phyloP scores from a whole-genome alignment of 2,797 vertebrate species.

The Lutjanus argentimaculatus region DNA sequence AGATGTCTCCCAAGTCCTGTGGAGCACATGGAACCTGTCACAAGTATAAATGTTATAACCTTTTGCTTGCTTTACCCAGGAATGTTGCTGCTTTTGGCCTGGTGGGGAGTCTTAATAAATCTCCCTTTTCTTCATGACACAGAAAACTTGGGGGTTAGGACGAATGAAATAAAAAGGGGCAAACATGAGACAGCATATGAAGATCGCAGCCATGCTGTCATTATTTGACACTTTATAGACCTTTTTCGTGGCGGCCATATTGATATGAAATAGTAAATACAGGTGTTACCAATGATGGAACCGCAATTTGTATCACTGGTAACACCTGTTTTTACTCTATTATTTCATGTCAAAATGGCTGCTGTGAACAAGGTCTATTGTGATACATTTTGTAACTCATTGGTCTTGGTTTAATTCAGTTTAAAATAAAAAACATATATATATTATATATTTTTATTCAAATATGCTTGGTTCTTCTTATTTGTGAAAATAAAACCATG shows the following conservation, averaged over 20 bases:
- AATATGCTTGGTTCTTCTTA: not conserved
- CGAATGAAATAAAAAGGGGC: not conserved
- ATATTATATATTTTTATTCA: too few species aligned
- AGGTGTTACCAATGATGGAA: too few species aligned
- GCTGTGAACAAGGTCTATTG: too few species aligned
- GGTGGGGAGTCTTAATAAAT: constrained; percentile 21
- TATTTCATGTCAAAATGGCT: too few species aligned
- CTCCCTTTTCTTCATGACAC: not conserved
- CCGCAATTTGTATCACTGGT: too few species aligned
- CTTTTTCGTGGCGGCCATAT: too few species aligned
- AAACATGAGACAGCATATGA: not conserved
- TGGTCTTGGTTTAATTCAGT: not conserved
- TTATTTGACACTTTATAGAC: not conserved
- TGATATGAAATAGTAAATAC: too few species aligned
- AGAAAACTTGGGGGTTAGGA: not conserved
- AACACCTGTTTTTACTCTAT: too few species aligned
- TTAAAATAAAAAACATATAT: not conserved
- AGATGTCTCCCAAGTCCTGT: constrained; percentile 15
- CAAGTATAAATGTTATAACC: constrained; percentile 47
- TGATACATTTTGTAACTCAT: too few species aligned
- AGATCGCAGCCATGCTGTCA: not conserved
- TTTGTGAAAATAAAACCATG: not conserved
- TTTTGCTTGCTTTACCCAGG: constrained; percentile 38
- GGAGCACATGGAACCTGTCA: constrained; percentile 42
- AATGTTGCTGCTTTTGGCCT: constrained; percentile 23